Evolutionary conservation across 2,797 vertebrate species (phyloP), one percentile per base, ranked within the genome.

Genomic region (Diplodus sargus): DNA sequence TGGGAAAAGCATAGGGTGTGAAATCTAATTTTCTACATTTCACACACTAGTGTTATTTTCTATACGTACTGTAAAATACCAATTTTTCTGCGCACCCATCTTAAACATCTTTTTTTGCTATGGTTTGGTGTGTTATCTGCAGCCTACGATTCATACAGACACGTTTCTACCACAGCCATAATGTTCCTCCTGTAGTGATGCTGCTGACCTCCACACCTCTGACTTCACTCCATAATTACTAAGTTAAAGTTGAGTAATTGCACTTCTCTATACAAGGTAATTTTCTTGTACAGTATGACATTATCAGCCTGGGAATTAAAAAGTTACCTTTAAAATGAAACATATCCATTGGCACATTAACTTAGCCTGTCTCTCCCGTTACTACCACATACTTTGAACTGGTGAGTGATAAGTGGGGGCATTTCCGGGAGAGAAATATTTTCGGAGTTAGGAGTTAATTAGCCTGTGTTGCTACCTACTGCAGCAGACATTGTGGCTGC

Each of bases 21-120:
- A 83, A 68, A 79, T 79, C 34, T 63, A 28, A 65, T 28, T 70
- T 78, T 74, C 59, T 22, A 62, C 22, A 47, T 56, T 14, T 49
- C 52, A 42, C 43, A 45, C 53, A 60, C 28, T 52, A 28, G 25
- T 39, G 56, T 69, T 73, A 10, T 34, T 51, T n/a, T 25, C 22
- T 60, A 7, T 62, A 57, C 18, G 53, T 22, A 16, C 28, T 20
- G n/a, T 59, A 60, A 49, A 28, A 47, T 28, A 42, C 53, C 20
- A 2, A 54, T 8, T 16, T 39, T 4, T 52, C 65, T 14, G 13
- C 52, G 7, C 57, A 65, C 42, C 39, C 28, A 30, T 22, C 57
- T 25, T 25, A 57, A 12, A 42, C 16, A 28, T 9, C 4, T 18
- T 18, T 14, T 14, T 10, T 18, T 13, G 12, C 51, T 63, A 34